phyloP scores from a whole-genome alignment of 2,888 invertebrate species.

The Lepidochrysops patricia region DNA sequence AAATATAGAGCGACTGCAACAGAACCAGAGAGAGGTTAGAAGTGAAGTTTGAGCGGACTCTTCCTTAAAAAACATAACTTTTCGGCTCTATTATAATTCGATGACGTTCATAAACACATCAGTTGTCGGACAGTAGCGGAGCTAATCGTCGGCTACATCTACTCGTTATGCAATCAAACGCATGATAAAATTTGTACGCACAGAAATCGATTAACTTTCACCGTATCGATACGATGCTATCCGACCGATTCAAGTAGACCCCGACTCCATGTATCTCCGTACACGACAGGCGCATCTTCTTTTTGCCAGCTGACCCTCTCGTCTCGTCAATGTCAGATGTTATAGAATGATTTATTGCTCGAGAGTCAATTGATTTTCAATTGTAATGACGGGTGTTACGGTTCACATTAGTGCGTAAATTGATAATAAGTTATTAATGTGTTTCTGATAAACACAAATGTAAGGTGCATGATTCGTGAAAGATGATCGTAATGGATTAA shows the following conservation, averaged over 20 bases:
- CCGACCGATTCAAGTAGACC: constrained; percentile 16
- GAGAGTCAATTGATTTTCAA: neutral
- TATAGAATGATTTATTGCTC: constrained; percentile 4
- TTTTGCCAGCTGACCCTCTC: neutral
- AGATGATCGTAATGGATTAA: constrained; percentile 19
- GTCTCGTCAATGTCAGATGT: constrained; percentile 3
- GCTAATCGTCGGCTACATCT: constrained; percentile 13
- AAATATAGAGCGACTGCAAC: neutral
- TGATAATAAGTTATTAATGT: neutral
- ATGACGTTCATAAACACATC: neutral
- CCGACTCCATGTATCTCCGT: too few relatives aligned
- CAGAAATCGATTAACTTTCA: constrained; percentile 57
- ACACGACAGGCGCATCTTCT: neutral
- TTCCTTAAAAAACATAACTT: too few relatives aligned
- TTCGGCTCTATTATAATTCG: too few relatives aligned
- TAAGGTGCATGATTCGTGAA: constrained; percentile 31
- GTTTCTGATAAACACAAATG: constrained; percentile 7
- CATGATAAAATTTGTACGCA: constrained; percentile 38
- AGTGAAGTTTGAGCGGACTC: too few relatives aligned
- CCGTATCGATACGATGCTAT: constrained; percentile 29
- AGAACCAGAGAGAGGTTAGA: too few relatives aligned
- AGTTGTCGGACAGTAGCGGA: neutral
- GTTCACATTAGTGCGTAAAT: neutral
- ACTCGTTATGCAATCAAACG: constrained; percentile 38
- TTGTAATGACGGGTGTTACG: neutral